Percentiles rank a stretch among this genome's conserved stretches.
These are phyloP conservation scores for Mustela lutreola DNA, from an alignment of 2,113 vertebrate genomes.

Conservation along the genomic window DNA sequence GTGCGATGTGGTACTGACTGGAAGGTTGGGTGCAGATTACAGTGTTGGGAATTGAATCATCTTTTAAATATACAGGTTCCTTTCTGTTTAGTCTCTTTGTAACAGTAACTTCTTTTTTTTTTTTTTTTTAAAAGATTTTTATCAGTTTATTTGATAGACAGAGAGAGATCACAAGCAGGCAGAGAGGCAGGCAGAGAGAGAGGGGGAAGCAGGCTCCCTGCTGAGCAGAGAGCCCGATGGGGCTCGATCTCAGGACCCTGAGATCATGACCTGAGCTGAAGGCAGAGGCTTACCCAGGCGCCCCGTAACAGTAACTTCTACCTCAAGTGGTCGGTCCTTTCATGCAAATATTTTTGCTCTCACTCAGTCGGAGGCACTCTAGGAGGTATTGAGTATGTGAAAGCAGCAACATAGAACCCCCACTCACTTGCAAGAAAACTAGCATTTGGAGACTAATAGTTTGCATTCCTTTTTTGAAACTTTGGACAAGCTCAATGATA, in stretches of 20 bases:
- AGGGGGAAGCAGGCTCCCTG: no score
- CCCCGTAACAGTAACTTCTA: background rate
- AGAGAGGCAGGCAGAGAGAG: no score
- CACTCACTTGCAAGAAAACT: background rate
- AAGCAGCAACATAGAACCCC: background rate
- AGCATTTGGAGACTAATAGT: background rate
- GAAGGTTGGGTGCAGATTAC: background rate
- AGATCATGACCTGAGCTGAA: no score
- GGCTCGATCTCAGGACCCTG: no score
- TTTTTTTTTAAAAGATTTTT: no score
- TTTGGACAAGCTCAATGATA: background rate
- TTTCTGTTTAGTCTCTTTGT: background rate
- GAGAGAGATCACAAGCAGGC: no score
- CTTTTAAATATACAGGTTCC: background rate
- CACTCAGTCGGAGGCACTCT: rapidly evolving
- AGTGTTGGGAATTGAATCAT: background rate
- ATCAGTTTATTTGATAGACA: no score
- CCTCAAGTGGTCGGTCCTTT: background rate
- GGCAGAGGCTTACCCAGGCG: no score
- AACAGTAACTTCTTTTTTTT: background rate
- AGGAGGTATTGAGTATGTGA: background rate
- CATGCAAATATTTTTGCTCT: background rate
- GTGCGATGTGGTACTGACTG: background rate
- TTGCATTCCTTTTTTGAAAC: background rate
- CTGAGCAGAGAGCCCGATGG: no score